Percentiles rank a stretch among this genome's conserved stretches.
Evolutionary conservation across 2,888 invertebrate genomes (phyloP).

Genomic region (Acleris holmiana): DNA sequence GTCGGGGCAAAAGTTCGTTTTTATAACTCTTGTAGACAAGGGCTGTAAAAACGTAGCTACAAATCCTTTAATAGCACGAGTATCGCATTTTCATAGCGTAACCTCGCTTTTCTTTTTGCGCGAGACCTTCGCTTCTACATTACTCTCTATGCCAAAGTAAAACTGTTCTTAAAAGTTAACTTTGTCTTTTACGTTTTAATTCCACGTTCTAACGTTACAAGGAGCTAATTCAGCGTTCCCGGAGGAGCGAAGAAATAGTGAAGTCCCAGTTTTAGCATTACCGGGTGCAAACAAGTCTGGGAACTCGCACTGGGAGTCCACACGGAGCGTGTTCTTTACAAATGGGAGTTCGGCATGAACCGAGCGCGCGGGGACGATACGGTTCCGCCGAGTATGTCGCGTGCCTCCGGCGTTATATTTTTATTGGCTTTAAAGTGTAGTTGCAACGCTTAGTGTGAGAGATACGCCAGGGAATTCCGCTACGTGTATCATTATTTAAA

Average conservation of each 20-base stretch:
- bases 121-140: too few relatives aligned
- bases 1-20: too few relatives aligned
- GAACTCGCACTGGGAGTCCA: constrained; percentile 64
- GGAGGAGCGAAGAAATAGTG: constrained; percentile 56
- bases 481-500: not conserved
- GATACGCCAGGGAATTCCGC: not conserved
- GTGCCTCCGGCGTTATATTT: constrained; percentile 1
- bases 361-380: constrained; percentile 49
- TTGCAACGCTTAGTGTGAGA: not conserved
- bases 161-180: constrained; percentile 16
- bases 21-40: too few relatives aligned
- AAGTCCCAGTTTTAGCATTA: constrained; percentile 66
- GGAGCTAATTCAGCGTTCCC: constrained; percentile 59
- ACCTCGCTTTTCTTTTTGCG: too few relatives aligned
- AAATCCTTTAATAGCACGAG: too few relatives aligned
- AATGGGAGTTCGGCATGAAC: constrained; percentile 62
- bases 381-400: constrained; percentile 28
- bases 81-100: too few relatives aligned
- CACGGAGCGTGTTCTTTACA: constrained; percentile 73
- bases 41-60: too few relatives aligned
- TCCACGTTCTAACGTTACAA: constrained; percentile 40
- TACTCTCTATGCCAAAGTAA: constrained; percentile 20
- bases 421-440: constrained; percentile 5
- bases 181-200: constrained; percentile 25
- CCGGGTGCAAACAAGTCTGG: constrained; percentile 67